phyloP scores from a whole-genome alignment of 2,888 invertebrate species.

The Lucinisca nassula region DNA sequence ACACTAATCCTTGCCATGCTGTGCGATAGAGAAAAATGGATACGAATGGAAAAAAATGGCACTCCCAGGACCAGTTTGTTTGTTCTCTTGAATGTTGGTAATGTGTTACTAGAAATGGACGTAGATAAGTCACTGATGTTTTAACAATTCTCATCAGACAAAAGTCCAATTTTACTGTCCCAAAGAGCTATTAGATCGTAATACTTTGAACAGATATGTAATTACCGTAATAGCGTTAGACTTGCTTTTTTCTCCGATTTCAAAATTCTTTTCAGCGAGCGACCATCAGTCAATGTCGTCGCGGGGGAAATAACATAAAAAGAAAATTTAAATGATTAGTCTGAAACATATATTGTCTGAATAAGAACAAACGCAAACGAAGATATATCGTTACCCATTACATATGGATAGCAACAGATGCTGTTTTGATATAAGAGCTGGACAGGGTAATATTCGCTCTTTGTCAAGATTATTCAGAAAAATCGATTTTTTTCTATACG shows the following conservation, averaged over 20 bases:
- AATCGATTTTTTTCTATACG: too few relatives aligned
- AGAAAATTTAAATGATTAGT: background rate
- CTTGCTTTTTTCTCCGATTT: background rate
- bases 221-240: background rate
- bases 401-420: too few relatives aligned
- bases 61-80: background rate
- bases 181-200: background rate
- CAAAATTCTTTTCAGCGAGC: background rate
- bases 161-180: background rate
- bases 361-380: background rate
- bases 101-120: background rate
- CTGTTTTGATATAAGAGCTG: too few relatives aligned
- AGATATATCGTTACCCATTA: background rate
- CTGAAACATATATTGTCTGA: background rate
- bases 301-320: background rate
- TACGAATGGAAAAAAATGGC: background rate
- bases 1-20: background rate
- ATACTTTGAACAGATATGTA: background rate
- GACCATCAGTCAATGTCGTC: background rate
- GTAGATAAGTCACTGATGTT: background rate
- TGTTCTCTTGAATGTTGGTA: background rate
- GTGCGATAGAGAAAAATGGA: background rate
- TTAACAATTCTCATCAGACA: background rate
- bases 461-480: too few relatives aligned
- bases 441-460: too few relatives aligned